These are phyloP conservation scores for Scolopax bukidnonensis DNA, from an alignment of 2,797 vertebrate genomes.

Conservation along the genomic window DNA sequence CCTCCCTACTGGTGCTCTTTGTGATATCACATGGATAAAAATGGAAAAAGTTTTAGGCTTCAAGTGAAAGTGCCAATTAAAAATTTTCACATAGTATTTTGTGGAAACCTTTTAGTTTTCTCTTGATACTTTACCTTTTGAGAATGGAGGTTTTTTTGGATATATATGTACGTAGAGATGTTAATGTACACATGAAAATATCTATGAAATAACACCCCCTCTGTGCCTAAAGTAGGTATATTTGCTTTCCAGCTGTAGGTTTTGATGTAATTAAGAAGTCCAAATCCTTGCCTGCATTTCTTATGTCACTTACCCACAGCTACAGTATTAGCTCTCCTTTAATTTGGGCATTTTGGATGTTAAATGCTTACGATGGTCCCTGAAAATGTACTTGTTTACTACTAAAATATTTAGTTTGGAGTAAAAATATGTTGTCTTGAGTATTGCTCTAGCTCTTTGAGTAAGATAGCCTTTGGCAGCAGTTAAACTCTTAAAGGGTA, in stretches of 20 bases:
- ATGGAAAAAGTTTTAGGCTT: neutral
- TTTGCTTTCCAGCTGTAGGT: neutral
- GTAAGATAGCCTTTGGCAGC: neutral
- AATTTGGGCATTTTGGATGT: neutral
- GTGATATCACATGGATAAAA: neutral
- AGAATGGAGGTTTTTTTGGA: neutral
- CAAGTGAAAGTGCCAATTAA: neutral
- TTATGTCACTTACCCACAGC: neutral
- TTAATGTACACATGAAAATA: fast-evolving
- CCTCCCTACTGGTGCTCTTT: neutral
- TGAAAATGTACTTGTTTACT: neutral
- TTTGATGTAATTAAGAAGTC: neutral
- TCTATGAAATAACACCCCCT: neutral
- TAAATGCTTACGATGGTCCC: neutral
- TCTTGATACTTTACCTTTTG: neutral
- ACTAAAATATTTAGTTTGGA: neutral
- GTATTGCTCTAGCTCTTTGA: neutral
- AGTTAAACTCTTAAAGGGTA: neutral
- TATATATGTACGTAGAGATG: fast-evolving
- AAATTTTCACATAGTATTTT: neutral
- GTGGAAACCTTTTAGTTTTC: neutral
- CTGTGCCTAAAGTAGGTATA: neutral
- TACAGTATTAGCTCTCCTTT: neutral
- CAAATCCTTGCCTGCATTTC: neutral
- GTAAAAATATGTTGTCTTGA: neutral